Evolutionary conservation across 2,888 invertebrate genomes (phyloP).

Genomic region (Catocala fraxini): DNA sequence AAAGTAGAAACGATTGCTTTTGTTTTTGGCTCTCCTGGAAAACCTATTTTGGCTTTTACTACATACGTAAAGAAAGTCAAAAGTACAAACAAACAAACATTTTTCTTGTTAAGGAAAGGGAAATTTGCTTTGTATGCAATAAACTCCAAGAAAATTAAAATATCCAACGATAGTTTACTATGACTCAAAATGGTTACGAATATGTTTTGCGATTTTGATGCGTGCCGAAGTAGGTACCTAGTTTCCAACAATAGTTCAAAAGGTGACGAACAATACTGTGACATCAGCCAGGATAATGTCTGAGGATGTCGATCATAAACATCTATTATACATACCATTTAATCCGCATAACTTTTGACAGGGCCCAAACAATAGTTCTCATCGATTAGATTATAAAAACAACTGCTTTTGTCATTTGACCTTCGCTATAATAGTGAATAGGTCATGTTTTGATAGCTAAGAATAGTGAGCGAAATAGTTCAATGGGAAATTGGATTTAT

Average conservation of each 20-base stretch:
- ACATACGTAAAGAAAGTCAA: no score
- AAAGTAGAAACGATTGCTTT: no score
- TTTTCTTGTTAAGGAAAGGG: no score
- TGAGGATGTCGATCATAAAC: constrained; percentile 21
- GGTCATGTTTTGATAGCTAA: constrained; percentile 45
- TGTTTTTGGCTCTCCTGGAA: no score
- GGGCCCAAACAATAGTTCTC: constrained; percentile 21
- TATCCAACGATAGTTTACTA: not conserved
- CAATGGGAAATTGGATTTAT: constrained; percentile 18
- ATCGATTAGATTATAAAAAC: constrained; percentile 49
- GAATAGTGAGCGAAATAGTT: constrained; percentile 9
- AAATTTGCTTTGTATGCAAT: no score
- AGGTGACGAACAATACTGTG: constrained; percentile 15
- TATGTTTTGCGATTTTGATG: constrained; percentile 5
- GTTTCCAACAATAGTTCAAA: constrained; percentile 9
- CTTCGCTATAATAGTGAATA: constrained; percentile 49
- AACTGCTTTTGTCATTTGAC: constrained; percentile 52
- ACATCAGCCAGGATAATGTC: constrained; percentile 18
- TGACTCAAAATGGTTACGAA: not conserved
- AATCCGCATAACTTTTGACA: constrained; percentile 22
- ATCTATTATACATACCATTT: constrained; percentile 14
- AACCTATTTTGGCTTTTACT: no score
- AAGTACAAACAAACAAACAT: no score
- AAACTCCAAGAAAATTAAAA: not conserved
- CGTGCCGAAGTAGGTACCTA: not conserved